Evolutionary conservation across 2,113 vertebrate species (phyloP).

Genomic region (Garra rufa): DNA sequence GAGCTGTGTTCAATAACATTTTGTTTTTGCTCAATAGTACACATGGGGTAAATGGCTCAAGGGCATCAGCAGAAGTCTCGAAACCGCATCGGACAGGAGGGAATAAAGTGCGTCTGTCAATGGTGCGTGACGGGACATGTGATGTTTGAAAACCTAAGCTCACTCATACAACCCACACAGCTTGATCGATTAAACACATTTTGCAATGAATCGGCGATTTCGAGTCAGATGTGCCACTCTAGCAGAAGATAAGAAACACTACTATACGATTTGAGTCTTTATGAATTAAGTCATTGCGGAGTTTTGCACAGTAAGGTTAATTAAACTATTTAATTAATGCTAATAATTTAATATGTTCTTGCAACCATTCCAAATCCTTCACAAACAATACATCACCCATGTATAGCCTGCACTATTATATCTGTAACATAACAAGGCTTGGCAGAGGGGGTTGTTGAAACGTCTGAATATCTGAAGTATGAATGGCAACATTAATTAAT

Average conservation of each 20-base stretch:
- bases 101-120: not conserved
- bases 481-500: slow-evolving; percentile 54
- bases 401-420: not conserved
- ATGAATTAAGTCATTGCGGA: not conserved
- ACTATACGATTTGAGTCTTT: not conserved
- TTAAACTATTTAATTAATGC: not conserved
- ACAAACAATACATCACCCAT: not conserved
- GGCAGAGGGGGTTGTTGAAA: slow-evolving; percentile 9
- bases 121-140: not conserved
- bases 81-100: slow-evolving; percentile 11
- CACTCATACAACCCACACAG: not conserved
- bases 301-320: not conserved
- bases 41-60: slow-evolving; percentile 44
- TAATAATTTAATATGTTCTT: not conserved
- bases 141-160: slow-evolving; percentile 1
- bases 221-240: slow-evolving; percentile 6
- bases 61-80: slow-evolving; percentile 35
- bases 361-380: not conserved
- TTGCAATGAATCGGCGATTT: not conserved
- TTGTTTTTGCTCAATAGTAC: slow-evolving; percentile 43
- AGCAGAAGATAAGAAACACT: not conserved
- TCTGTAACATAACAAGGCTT: slow-evolving; percentile 1
- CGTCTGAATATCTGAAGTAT: slow-evolving; percentile 15
- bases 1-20: slow-evolving; percentile 42
- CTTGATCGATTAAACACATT: slow-evolving; percentile 12